phyloP scores from a whole-genome alignment of 2,888 invertebrate genomes.

The Chalcosyrphus nemorum region DNA sequence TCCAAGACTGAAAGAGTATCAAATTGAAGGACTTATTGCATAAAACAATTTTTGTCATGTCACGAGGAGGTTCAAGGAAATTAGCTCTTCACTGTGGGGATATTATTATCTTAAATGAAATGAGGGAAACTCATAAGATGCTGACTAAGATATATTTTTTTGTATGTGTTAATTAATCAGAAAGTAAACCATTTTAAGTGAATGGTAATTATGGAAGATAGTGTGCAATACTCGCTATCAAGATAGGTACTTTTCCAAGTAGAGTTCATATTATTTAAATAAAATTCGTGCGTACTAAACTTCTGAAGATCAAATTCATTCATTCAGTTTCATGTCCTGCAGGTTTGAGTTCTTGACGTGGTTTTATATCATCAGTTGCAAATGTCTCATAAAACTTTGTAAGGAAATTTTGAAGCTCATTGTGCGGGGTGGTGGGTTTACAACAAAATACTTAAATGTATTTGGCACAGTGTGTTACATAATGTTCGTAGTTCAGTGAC shows the following conservation, averaged over 20 bases:
- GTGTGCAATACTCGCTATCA: not conserved
- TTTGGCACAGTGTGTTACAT: not conserved
- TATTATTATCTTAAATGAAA: not conserved
- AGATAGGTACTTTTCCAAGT: too few relatives aligned
- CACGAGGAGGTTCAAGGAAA: constrained; percentile 17
- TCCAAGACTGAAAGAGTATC: not conserved
- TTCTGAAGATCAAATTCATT: too few relatives aligned
- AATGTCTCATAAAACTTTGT: not conserved
- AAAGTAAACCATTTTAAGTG: not conserved
- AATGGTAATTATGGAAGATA: not conserved
- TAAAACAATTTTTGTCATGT: not conserved
- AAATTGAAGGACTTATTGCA: constrained; percentile 12
- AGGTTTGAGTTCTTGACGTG: not conserved
- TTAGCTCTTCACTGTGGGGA: not conserved
- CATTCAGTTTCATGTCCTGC: too few relatives aligned
- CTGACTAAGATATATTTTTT: not conserved
- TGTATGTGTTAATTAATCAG: not conserved
- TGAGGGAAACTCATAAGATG: not conserved
- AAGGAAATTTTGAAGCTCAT: not conserved
- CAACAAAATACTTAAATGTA: too few relatives aligned
- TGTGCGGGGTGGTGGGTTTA: not conserved
- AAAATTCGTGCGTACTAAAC: too few relatives aligned
- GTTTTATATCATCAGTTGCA: not conserved
- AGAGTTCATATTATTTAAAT: too few relatives aligned
- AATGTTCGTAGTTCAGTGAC: not conserved